Evolutionary conservation across 2,113 vertebrate genomes (phyloP).

Genomic region (Elanoides forficatus): DNA sequence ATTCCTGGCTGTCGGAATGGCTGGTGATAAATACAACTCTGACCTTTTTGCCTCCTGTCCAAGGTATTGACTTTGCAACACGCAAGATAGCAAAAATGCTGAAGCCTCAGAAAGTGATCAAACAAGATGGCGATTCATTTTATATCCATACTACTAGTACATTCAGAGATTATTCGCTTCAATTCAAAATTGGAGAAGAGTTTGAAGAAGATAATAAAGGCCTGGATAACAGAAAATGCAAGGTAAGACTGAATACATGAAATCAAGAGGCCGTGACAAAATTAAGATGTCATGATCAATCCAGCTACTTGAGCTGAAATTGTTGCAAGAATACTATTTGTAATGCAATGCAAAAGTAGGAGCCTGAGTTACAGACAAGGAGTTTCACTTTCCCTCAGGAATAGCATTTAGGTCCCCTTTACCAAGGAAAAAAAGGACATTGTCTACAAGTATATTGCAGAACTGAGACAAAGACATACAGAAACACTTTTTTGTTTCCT

Average conservation of each 20-base stretch:
- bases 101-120: constrained; percentile 84
- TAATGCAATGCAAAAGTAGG: background rate
- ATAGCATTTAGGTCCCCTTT: background rate
- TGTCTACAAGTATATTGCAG: background rate
- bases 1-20: background rate
- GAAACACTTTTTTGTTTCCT: background rate
- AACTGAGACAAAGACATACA: background rate
- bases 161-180: constrained; percentile 79
- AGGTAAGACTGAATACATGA: constrained; percentile 65
- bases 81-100: constrained; percentile 82
- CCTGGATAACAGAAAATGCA: constrained; percentile 84
- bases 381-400: background rate
- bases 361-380: background rate
- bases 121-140: constrained; percentile 74
- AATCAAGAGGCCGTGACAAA: background rate
- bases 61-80: constrained; percentile 78
- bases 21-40: background rate
- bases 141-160: constrained; percentile 80
- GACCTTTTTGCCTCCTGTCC: background rate
- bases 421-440: background rate
- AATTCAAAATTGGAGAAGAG: constrained; percentile 80
- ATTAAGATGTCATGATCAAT: background rate
- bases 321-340: background rate
- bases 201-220: constrained; percentile 88
- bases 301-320: background rate